phyloP scores from a whole-genome alignment of 2,797 vertebrate genomes.

The Tokudaia muenninki region DNA sequence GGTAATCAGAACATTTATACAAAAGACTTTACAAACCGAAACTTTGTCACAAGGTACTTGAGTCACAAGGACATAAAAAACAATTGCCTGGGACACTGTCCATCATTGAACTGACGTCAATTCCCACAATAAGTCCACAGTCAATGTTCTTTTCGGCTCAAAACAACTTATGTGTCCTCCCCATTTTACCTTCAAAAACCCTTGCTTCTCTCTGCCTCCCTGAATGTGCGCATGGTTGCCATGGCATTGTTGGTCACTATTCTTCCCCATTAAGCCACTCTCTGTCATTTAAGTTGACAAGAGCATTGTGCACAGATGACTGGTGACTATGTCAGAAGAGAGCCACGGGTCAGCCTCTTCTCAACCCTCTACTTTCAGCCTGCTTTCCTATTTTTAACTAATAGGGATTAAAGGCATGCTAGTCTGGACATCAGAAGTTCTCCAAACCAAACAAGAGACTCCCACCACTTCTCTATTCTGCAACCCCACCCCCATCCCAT shows the following conservation, averaged over 20 bases:
- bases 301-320: background rate
- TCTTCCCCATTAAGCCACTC: background rate
- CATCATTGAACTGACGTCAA: background rate
- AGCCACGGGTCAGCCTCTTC: background rate
- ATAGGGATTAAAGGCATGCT: background rate
- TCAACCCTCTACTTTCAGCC: background rate
- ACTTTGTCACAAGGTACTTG: background rate
- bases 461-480: background rate
- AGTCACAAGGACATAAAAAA: slow-evolving; percentile 17
- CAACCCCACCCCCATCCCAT: background rate
- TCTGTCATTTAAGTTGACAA: background rate
- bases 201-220: background rate
- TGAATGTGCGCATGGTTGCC: background rate
- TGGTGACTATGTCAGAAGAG: background rate
- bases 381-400: slow-evolving; percentile 28
- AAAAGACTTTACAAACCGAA: slow-evolving; percentile 15
- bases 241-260: background rate
- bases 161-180: background rate
- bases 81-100: background rate
- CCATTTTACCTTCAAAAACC: slow-evolving; percentile 15
- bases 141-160: background rate
- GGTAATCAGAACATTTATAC: background rate
- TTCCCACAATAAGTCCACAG: background rate
- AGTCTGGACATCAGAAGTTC: background rate
- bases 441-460: background rate